Evolutionary conservation across 64 coral and sea anemone species (phyloP).

Genomic region (Acropora tenuis): DNA sequence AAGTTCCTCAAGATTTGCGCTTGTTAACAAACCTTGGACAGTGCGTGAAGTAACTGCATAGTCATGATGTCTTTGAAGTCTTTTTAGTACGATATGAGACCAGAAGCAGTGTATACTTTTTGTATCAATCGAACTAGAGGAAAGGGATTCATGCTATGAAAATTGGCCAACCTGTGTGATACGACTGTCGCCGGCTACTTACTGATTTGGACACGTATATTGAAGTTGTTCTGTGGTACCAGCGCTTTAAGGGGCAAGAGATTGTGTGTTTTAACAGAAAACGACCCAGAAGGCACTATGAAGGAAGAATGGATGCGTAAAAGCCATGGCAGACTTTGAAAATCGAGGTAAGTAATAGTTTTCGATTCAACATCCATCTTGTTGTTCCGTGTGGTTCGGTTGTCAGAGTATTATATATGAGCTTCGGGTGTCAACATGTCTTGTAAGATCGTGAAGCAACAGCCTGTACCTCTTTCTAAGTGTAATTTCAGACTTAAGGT

Average conservation of each 20-base stretch:
- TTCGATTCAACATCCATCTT: background rate
- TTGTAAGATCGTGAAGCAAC: background rate
- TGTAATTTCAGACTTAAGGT: background rate
- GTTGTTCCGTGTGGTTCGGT: background rate
- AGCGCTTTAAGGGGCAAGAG: background rate
- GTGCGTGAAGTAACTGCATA: background rate
- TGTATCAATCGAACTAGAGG: constrained; percentile 11
- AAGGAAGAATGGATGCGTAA: constrained; percentile 16
- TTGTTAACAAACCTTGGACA: background rate
- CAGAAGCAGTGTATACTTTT: background rate
- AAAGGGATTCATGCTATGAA: background rate
- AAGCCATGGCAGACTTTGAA: constrained; percentile 22
- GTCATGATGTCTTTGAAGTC: background rate
- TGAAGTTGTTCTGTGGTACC: background rate
- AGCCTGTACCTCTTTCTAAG: background rate
- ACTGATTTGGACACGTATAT: background rate
- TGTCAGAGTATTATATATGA: background rate
- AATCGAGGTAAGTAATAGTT: constrained; percentile 24
- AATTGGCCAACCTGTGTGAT: constrained; percentile 8
- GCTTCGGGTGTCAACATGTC: background rate
- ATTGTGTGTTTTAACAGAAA: constrained; percentile 10
- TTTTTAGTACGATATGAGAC: background rate
- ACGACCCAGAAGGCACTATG: constrained; percentile 3
- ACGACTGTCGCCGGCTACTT: background rate
- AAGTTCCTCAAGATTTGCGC: constrained; percentile 20